phyloP scores from a whole-genome alignment of 2,797 vertebrate genomes.

The Pterois miles region DNA sequence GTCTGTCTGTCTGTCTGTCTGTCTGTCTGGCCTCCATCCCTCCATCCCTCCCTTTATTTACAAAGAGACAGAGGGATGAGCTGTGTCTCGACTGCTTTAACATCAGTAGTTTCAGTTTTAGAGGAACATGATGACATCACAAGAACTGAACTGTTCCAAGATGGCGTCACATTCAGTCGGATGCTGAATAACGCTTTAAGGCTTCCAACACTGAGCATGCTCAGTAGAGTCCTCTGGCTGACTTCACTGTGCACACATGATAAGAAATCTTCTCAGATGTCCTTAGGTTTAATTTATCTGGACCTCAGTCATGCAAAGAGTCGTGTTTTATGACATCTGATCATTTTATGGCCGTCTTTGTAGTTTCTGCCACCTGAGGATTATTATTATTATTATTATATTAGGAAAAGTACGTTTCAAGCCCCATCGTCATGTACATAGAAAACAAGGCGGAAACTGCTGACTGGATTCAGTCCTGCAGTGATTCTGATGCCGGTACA shows the following conservation, averaged over 20 bases:
- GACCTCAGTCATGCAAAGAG: background rate
- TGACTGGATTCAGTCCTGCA: too few species aligned
- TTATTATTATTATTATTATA: background rate
- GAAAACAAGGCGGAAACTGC: background rate
- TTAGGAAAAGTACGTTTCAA: background rate
- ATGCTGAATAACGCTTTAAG: background rate
- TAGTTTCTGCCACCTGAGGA: background rate
- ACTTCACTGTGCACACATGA: background rate
- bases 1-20: background rate
- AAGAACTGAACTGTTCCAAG: background rate
- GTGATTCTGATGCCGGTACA: too few species aligned
- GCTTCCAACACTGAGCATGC: background rate
- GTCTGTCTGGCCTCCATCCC: constrained; percentile 20
- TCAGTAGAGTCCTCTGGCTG: background rate
- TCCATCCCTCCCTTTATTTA: constrained; percentile 31
- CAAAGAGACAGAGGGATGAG: background rate
- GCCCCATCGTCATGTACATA: background rate
- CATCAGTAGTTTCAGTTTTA: background rate
- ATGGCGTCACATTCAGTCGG: background rate
- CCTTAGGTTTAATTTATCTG: background rate
- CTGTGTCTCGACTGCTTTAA: background rate
- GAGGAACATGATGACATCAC: background rate
- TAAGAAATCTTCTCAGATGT: background rate
- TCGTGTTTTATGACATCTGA: background rate
- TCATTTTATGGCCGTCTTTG: background rate